Evolutionary conservation across 2,113 vertebrate genomes (phyloP).

Genomic region (Petrocephalus microphthalmus): DNA sequence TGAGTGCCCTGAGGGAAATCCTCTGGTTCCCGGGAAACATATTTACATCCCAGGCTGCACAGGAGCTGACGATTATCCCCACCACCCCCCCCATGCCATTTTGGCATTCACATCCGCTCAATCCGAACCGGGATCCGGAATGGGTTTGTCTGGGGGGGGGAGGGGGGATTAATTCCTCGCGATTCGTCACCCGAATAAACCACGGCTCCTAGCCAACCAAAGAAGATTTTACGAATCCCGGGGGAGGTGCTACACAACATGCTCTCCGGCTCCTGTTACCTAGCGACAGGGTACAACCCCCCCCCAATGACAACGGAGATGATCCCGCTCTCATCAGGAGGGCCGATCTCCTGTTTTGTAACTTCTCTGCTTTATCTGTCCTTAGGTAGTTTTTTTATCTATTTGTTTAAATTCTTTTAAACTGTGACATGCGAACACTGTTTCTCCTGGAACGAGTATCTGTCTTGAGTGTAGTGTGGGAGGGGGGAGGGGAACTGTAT

Average conservation of each 20-base stretch:
- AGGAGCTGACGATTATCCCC: not conserved
- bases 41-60: constrained; percentile 7
- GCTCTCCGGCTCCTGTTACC: constrained; percentile 25
- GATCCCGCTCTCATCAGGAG: not conserved
- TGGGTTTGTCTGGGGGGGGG: not conserved
- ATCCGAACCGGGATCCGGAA: not conserved
- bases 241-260: constrained; percentile 26
- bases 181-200: constrained; percentile 17
- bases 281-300: constrained; percentile 22
- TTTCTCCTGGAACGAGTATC: not conserved
- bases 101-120: constrained; percentile 18
- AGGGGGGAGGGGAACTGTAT: no score
- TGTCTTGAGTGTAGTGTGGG: not conserved
- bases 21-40: not conserved
- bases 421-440: not conserved
- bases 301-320: constrained; percentile 15
- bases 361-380: not conserved
- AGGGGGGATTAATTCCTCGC: not conserved
- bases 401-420: not conserved
- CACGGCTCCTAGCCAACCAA: constrained; percentile 27
- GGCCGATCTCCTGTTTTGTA: constrained; percentile 2
- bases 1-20: not conserved
- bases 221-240: constrained; percentile 28
- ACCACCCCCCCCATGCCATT: not conserved
- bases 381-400: not conserved